phyloP scores from a whole-genome alignment of 1,140 invertebrate species.

The Drosophila guanche region DNA sequence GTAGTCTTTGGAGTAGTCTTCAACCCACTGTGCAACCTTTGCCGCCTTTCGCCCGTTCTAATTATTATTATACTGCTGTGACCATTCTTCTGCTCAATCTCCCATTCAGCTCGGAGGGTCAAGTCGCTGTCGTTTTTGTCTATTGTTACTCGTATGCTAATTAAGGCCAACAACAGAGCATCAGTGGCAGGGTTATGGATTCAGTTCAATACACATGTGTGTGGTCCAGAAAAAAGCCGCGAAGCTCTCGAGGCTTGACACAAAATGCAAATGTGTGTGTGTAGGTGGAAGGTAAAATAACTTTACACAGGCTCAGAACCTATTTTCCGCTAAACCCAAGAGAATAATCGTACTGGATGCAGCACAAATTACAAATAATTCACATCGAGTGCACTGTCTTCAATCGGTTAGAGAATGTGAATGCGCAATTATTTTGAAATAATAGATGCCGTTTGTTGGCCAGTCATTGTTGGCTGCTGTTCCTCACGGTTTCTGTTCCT shows the following conservation, averaged over 20 bases:
- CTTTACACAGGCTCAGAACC: conserved; percentile 29
- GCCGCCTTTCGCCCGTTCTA: conserved; percentile 69
- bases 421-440: conserved; percentile 77
- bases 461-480: conserved; percentile 58
- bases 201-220: conserved; percentile 66
- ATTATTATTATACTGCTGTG: conserved; percentile 65
- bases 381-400: conserved; percentile 55
- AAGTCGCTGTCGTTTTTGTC: conserved; percentile 40
- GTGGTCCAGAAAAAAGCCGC: conserved; percentile 14
- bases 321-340: conserved; percentile 21
- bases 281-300: conserved; percentile 31
- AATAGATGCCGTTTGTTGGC: conserved; percentile 60
- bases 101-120: conserved; percentile 40
- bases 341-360: not conserved
- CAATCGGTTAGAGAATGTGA: conserved; percentile 26
- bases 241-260: conserved; percentile 43
- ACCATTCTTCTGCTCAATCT: conserved; percentile 53
- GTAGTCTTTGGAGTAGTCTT: conserved; percentile 9
- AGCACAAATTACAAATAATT: conserved; percentile 55
- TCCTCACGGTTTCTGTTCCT: conserved; percentile 25
- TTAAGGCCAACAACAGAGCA: conserved; percentile 56
- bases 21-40: conserved; percentile 61
- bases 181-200: conserved; percentile 53
- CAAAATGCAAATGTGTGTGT: conserved; percentile 34
- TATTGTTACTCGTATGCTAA: conserved; percentile 68